Evolutionary conservation across 2,888 invertebrate genomes (phyloP).

Genomic region (Athetis lepigone): DNA sequence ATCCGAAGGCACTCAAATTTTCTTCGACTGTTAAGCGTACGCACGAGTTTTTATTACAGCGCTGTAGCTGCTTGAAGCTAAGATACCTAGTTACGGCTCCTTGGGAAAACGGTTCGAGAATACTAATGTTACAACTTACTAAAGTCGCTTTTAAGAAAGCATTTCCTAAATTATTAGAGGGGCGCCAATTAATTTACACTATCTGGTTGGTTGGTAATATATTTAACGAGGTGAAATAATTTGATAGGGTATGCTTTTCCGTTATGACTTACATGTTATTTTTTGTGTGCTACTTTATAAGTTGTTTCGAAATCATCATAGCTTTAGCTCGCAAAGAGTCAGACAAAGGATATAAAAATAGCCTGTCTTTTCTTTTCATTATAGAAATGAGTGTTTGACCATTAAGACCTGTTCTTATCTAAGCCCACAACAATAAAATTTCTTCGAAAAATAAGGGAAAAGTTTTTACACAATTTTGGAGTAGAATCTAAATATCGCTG

Average conservation of each 20-base stretch:
- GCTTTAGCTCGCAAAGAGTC: too few relatives aligned
- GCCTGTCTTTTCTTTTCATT: too few relatives aligned
- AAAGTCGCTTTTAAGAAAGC: constrained; percentile 43
- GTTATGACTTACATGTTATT: too few relatives aligned
- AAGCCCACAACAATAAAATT: too few relatives aligned
- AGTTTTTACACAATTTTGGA: too few relatives aligned
- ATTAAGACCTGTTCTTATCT: too few relatives aligned
- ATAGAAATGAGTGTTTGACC: too few relatives aligned
- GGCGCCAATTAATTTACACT: constrained; percentile 31
- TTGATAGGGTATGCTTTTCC: not conserved
- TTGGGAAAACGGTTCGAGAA: constrained; percentile 40
- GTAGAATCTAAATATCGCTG: too few relatives aligned
- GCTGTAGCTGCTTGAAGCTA: constrained; percentile 45
- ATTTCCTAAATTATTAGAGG: constrained; percentile 22
- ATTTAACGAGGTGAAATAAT: not conserved
- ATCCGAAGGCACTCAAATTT: constrained; percentile 58
- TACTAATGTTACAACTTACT: constrained; percentile 56
- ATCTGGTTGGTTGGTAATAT: constrained; percentile 13
- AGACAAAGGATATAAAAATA: too few relatives aligned
- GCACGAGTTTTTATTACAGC: constrained; percentile 55
- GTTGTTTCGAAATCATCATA: too few relatives aligned
- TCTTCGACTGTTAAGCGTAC: constrained; percentile 50
- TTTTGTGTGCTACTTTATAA: too few relatives aligned
- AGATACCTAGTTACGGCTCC: constrained; percentile 50
- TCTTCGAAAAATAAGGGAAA: too few relatives aligned